Conservation (phyloP, 2,888 invertebrate species). For the Tetragonisca angustula region DNA sequence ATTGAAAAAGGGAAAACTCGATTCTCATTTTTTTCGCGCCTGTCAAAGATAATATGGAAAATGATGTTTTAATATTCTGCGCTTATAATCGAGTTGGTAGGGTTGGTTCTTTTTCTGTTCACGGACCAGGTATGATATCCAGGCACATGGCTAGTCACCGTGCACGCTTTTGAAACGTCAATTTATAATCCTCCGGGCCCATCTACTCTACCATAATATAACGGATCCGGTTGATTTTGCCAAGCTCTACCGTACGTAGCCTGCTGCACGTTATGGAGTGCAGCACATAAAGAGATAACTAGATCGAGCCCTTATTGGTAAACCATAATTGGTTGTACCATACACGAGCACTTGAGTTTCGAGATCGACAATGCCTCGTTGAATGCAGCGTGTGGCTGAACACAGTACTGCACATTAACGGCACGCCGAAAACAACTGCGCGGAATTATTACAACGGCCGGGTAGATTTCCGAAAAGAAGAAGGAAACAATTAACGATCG, state of each 20-base stretch:
- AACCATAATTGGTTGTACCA: slow-evolving; percentile 58
- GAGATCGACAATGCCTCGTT: slow-evolving; percentile 57
- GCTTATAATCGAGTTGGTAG: neutral
- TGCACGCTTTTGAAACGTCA: neutral
- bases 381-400: slow-evolving; percentile 45
- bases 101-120: neutral
- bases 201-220: neutral
- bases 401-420: slow-evolving; percentile 41
- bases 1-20: neutral
- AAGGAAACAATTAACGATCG: too few relatives aligned
- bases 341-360: slow-evolving; percentile 44
- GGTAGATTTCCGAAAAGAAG: neutral
- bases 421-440: slow-evolving; percentile 33
- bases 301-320: slow-evolving; percentile 61
- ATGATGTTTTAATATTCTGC: neutral
- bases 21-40: neutral
- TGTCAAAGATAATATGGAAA: too few relatives aligned
- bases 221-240: slow-evolving; percentile 50
- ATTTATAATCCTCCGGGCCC: slow-evolving; percentile 18
- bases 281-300: slow-evolving; percentile 60
- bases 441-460: neutral
- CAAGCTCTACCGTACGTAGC: neutral
- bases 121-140: neutral
- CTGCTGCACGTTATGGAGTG: neutral
- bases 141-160: neutral